Evolutionary conservation across 2,888 invertebrate genomes (phyloP).

Genomic region (Xestia sexstrigata): DNA sequence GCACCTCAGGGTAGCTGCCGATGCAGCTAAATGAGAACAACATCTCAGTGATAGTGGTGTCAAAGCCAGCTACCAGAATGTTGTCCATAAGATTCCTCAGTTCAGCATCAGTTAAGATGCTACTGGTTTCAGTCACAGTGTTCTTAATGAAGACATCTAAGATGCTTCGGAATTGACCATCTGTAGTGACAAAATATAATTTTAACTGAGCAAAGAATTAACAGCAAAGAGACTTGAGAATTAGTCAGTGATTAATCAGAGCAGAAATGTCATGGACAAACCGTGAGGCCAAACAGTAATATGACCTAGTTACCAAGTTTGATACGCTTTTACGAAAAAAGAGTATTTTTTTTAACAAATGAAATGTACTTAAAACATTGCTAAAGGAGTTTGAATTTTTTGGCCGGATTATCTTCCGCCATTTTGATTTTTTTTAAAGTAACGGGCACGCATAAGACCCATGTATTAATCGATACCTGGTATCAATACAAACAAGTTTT

Average conservation of each 20-base stretch:
- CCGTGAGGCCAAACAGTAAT: no score
- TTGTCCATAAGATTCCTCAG: conserved; percentile 55
- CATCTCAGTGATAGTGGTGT: conserved; percentile 58
- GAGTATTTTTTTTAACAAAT: background rate
- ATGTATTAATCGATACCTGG: no score
- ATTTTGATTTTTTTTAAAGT: no score
- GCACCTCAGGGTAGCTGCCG: conserved; percentile 56
- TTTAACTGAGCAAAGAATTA: background rate
- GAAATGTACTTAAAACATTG: no score
- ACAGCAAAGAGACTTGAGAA: background rate
- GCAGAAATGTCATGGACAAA: no score
- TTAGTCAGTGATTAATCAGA: background rate
- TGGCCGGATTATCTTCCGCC: no score
- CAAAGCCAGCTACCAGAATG: conserved; percentile 58
- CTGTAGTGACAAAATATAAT: background rate
- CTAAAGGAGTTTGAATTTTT: no score
- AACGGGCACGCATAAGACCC: no score
- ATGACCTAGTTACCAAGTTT: background rate
- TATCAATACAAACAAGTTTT: no score
- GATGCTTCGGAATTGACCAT: conserved; percentile 22
- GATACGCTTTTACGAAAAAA: background rate
- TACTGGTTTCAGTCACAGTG: conserved; percentile 30
- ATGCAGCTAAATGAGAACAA: conserved; percentile 57
- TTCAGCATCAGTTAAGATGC: conserved; percentile 48
- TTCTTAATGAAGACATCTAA: conserved; percentile 60